Base-by-base conservation (phyloP, 2,797 vertebrate species). In the Mus minutoides region DNA sequence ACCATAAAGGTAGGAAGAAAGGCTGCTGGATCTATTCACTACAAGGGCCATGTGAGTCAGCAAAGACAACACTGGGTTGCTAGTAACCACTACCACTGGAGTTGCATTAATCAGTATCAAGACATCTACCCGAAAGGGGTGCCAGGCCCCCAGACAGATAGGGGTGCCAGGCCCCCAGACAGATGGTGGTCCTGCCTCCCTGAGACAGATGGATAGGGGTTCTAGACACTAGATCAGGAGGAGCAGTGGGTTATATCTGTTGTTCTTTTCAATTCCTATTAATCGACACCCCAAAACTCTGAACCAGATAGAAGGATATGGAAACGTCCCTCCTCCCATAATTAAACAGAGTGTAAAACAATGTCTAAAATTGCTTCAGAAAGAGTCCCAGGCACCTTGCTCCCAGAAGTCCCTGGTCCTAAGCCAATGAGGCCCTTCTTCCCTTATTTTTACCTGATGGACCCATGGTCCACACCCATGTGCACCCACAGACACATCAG, bases 21-120 rank as follows among this genome's bases (percentile, higher is more conserved):
- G 75, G 22, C 43, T 75, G 88, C 49, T 43, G 26, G 79, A 56
- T 49, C 82, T 84, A 52, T 93, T 95, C 84, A 64, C 46, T n/a
- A 13, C 37, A 86, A 79, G 31, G 80, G 91, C 82, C 92, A 93
- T 3, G 60, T 96, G 97, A 97, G 88, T 97, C 96, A 97, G 97
- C 96, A 97, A 93, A 96, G 83, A 78, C 77, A 75, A 37, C 75
- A 75, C 88, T 12, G 11, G 80, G 77, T 46, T 88, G 80, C 88
- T 83, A 92, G 71, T 73, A 94, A 87, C 91, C 62, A 60, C 69
- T 80, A 87, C 73, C 82, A 73, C 75, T 56, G 21, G 40, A 82
- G 78, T 24, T 58, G 52, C 22, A 79, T 94, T 90, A 96, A 80
- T 78, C 80, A 94, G 89, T 90, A 96, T 71, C 76, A 79, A 49